These are phyloP conservation scores for Lysiphlebus fabarum DNA, from an alignment of 1,140 invertebrate genomes.

Conservation along the genomic window DNA sequence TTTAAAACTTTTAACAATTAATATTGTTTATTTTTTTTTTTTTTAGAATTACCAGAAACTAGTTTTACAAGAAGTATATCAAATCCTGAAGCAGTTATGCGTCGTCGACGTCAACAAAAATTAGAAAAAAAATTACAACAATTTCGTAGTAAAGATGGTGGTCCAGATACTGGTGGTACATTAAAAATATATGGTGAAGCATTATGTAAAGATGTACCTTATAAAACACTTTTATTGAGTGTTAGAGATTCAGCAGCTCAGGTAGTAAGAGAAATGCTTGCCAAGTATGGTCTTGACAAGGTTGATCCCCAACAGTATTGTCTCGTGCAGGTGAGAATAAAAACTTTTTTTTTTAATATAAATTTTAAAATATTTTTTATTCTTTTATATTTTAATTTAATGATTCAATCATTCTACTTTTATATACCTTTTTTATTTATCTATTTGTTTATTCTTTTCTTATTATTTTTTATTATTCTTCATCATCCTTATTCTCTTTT, in stretches of 20 bases:
- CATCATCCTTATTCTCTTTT: too few relatives aligned
- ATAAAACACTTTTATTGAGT: constrained; percentile 94
- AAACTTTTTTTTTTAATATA: background rate
- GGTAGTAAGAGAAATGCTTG: constrained; percentile 93
- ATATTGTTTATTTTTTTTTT: constrained; percentile 26
- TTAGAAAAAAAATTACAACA: constrained; percentile 95
- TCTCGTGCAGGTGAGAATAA: constrained; percentile 84
- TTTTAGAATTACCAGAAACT: constrained; percentile 90
- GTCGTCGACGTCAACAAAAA: constrained; percentile 92
- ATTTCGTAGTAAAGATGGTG: constrained; percentile 89
- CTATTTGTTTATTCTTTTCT: too few relatives aligned
- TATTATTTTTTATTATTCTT: too few relatives aligned
- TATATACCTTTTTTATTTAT: too few relatives aligned
- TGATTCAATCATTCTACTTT: too few relatives aligned
- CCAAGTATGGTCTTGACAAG: constrained; percentile 92
- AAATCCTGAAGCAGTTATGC: constrained; percentile 99
- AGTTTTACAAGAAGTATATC: constrained; percentile 98
- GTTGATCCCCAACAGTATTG: constrained; percentile 88
- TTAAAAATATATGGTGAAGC: constrained; percentile 98
- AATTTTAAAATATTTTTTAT: too few relatives aligned
- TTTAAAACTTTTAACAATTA: background rate
- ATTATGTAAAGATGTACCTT: constrained; percentile 93
- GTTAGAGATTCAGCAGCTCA: constrained; percentile 86
- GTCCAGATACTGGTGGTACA: constrained; percentile 91
- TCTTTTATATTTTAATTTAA: too few relatives aligned